These are phyloP conservation scores for Alcedo quadribrachys DNA, from an alignment of 2,797 vertebrate genomes.

Conservation along the genomic window DNA sequence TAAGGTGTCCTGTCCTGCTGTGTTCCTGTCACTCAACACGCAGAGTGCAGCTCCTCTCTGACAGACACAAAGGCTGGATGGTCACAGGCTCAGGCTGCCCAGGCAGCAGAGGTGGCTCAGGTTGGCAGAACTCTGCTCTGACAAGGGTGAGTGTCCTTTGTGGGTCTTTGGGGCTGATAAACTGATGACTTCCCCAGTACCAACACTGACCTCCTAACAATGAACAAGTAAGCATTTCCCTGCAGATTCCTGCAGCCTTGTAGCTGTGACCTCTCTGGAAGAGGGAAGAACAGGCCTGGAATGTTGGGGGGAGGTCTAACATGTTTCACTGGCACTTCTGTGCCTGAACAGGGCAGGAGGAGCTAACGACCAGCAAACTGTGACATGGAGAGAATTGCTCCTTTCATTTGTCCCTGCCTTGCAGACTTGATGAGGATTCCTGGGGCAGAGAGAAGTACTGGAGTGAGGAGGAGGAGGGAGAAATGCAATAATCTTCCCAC, in stretches of 20 bases:
- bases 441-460: not conserved
- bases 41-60: not conserved
- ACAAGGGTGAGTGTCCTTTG: accelerated
- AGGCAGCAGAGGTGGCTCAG: not conserved
- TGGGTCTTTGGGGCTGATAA: not conserved
- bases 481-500: not conserved
- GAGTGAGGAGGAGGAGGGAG: not conserved
- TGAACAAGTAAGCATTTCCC: not conserved
- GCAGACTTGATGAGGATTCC: not conserved
- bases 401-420: not conserved
- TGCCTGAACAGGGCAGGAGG: not conserved
- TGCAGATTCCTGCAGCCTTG: not conserved
- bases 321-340: not conserved
- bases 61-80: accelerated
- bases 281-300: not conserved
- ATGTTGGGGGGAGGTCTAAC: not conserved
- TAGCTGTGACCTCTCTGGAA: not conserved
- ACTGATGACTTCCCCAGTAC: not conserved
- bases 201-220: not conserved
- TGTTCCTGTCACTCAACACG: accelerated
- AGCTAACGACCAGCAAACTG: accelerated
- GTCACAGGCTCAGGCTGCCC: accelerated
- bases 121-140: not conserved
- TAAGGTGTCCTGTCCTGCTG: conserved; percentile 7
- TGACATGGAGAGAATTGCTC: not conserved